Base-by-base conservation (phyloP, 2,797 vertebrate genomes). In the Chelonia mydas region DNA sequence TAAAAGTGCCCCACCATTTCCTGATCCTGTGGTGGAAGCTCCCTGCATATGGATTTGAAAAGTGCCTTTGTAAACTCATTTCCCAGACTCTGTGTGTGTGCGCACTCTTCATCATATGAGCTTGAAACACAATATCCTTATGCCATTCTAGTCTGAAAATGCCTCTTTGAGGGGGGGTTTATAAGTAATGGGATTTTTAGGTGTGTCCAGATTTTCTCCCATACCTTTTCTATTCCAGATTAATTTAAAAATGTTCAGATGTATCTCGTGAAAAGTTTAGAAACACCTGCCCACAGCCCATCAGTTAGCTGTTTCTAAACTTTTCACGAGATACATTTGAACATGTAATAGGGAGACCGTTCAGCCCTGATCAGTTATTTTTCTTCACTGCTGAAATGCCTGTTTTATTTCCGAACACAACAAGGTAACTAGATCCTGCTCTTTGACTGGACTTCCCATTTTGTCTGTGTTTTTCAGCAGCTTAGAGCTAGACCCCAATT, bases 81-180 rank as follows among this genome's bases (percentile, higher is more conserved):
- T 90, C 95, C 87, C 41, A 41, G 41, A 41, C 41, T 41, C 5
- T 41, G 1, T 1, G 12, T 86, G 94, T 9, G 0, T 27, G 47
- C 10, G 17, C 17, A 74, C 79, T 33, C 86, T 82, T 25, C 74
- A 50, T 25, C 74, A 50, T 54, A 6, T 0, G 25, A 80, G 50
- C 1, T 1, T 93, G 95, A 95, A 45, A 97, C 96, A 93, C 91
- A 96, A 97, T 96, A 94, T 92, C 94, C 90, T 86, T 19, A 78
- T 5, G 68, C 84, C 47, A 81, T 57, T 84, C 88, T 1, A 0
- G 50, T 72, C 88, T 76, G 90, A n/a, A 50, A 76, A 76, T 41
- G 90, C 77, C 84, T 28, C 83, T 3, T 77, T 25, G 93, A 95
- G 96, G 92, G 65, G 11, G 33, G 8, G 3, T 21, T 3, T 37